phyloP scores from a whole-genome alignment of 2,113 vertebrate species.

The Macrotus californicus region DNA sequence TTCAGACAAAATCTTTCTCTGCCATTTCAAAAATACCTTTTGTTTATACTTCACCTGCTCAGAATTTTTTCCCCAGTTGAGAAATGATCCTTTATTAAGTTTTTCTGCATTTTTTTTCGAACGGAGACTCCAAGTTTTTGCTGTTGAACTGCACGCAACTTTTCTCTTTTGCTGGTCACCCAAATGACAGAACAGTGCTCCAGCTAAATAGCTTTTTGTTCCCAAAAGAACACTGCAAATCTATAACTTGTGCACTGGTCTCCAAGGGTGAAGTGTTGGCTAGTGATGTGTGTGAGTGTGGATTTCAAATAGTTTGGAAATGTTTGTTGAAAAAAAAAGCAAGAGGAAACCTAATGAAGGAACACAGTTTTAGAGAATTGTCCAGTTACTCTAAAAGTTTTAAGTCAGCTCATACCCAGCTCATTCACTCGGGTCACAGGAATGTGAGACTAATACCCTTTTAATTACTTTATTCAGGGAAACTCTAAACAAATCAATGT shows the following conservation, averaged over 20 bases:
- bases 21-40: conserved; percentile 50
- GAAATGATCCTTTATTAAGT: conserved; percentile 40
- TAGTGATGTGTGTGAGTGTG: conserved; percentile 53
- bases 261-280: conserved; percentile 45
- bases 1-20: conserved; percentile 4
- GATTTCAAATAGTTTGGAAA: conserved; percentile 55
- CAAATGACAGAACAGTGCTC: conserved; percentile 3
- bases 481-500: not conserved
- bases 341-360: not conserved
- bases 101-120: conserved; percentile 26
- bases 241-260: conserved; percentile 27
- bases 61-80: not conserved
- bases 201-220: not conserved
- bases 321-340: not conserved
- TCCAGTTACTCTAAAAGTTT: not conserved
- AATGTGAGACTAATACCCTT: not conserved
- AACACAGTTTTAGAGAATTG: not conserved
- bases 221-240: conserved; percentile 9
- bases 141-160: not conserved
- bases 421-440: not conserved
- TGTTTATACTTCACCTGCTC: not conserved
- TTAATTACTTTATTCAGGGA: not conserved
- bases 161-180: not conserved
- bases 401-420: not conserved
- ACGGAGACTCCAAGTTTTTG: conserved; percentile 4